Evolutionary conservation across 2,888 invertebrate species (phyloP).

Genomic region (Endotricha flammealis): DNA sequence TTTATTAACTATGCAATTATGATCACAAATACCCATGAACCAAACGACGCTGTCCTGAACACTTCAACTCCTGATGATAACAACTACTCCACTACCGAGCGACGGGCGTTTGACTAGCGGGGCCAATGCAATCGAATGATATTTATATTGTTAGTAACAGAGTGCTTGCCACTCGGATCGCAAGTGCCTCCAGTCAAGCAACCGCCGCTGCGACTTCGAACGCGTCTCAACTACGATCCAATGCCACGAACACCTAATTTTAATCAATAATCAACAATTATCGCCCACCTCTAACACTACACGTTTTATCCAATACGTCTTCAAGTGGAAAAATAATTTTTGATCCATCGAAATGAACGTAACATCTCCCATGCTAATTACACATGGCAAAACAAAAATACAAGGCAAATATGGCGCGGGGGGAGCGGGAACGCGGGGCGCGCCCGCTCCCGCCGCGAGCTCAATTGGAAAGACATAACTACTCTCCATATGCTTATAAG

Average conservation of each 20-base stretch:
- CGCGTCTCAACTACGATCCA: slow-evolving; percentile 54
- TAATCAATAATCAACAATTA: slow-evolving; percentile 78
- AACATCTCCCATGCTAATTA: slow-evolving; percentile 55
- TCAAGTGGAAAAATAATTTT: slow-evolving; percentile 77
- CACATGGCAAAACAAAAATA: slow-evolving; percentile 63
- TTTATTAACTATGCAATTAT: slow-evolving; percentile 70
- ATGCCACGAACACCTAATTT: slow-evolving; percentile 73
- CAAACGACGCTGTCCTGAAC: slow-evolving; percentile 64
- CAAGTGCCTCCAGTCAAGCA: neutral
- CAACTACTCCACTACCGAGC: slow-evolving; percentile 46
- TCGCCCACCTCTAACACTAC: slow-evolving; percentile 74
- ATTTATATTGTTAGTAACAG: too few relatives aligned
- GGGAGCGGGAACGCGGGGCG: slow-evolving; percentile 21
- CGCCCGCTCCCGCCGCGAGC: slow-evolving; percentile 27
- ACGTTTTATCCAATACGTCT: slow-evolving; percentile 62
- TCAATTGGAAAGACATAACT: slow-evolving; percentile 43
- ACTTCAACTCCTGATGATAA: slow-evolving; percentile 53
- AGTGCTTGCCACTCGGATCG: slow-evolving; percentile 1
- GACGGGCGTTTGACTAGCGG: slow-evolving; percentile 12
- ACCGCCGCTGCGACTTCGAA: slow-evolving; percentile 19
- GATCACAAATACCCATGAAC: slow-evolving; percentile 74
- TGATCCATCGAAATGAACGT: slow-evolving; percentile 68
- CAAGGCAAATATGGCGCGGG: slow-evolving; percentile 46
- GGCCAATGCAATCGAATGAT: too few relatives aligned
- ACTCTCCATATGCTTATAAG: slow-evolving; percentile 69